Evolutionary conservation across 2,113 vertebrate species (phyloP), one percentile per base, ranked within the genome.

Genomic region (Manacus vitellinus): DNA sequence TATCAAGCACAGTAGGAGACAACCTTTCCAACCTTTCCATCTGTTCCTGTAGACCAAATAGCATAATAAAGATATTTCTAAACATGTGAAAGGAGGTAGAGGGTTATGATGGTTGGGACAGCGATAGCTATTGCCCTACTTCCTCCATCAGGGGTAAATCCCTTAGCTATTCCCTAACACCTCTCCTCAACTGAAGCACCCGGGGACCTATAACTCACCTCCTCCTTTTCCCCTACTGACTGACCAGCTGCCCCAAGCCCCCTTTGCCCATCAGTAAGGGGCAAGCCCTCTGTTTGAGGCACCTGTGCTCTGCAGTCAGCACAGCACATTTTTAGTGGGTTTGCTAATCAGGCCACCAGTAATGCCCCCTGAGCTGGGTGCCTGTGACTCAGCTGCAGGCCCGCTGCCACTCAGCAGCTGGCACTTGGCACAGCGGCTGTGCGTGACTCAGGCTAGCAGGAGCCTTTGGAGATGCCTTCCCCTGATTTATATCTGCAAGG

Each of bases 381-480:
- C 27, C 67, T 5, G 30, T 37, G 49, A 65, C 73, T 84, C 75
- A 91, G 56, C 82, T 49, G 43, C 0, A 1, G 25, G 72, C 66
- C 6, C 0, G 0, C 35, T 56, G 81, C 70, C 8, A 1, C 55
- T 23, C 80, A 37, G 79, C 80, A 89, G 91, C 82, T 91, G 86
- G 31, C 73, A 46, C 68, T 95, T 62, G 84, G 91, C 95, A 96
- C 72, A 12, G 76, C 4, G 3, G 80, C 84, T 54, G 10, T 19
- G 47, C 2, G 3, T 95, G 88, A 92, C 85, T 92, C 83, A 70
- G 89, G 85, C 89, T 55, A 31, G 59, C 73, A 79, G 72, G 12
- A 91, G 59, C 41, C 91, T 58, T n/a, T 74, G 71, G 84, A 94
- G 85, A 88, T 78, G 85, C 83, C 55, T 89, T 78, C 65, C 80